These are phyloP conservation scores for Entomobrya proxima DNA, from an alignment of 2,888 invertebrate genomes.

Conservation along the genomic window DNA sequence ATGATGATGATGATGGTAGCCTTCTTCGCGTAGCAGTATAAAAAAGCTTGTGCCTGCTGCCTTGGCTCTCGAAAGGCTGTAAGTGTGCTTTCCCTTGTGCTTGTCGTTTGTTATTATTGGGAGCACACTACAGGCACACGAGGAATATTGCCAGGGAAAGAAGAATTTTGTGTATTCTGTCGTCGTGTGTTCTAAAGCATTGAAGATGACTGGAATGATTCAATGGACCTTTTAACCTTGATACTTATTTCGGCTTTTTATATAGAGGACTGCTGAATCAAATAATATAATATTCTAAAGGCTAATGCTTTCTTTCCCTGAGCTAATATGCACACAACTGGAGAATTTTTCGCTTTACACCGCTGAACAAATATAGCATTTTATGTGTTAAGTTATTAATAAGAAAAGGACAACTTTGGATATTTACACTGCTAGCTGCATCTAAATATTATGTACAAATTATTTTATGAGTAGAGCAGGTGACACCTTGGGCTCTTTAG, in stretches of 20 bases:
- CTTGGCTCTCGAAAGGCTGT: background rate
- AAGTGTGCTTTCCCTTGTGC: slow-evolving; percentile 43
- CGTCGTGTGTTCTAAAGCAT: background rate
- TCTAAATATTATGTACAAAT: background rate
- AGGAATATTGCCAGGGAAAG: slow-evolving; percentile 4
- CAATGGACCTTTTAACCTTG: slow-evolving; percentile 67
- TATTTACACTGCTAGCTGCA: background rate
- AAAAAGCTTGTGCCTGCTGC: background rate
- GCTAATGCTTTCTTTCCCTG: background rate
- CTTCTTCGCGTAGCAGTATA: background rate
- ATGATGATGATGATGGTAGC: slow-evolving; percentile 34
- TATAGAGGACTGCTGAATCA: too few relatives aligned
- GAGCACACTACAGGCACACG: slow-evolving; percentile 6
- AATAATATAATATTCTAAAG: background rate
- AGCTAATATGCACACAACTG: background rate
- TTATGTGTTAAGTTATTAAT: background rate
- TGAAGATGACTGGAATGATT: slow-evolving; percentile 43
- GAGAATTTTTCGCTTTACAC: background rate
- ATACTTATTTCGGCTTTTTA: slow-evolving; percentile 36
- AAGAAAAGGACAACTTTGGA: background rate
- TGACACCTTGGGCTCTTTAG: background rate
- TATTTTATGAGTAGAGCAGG: background rate
- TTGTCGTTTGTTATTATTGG: background rate
- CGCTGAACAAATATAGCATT: background rate
- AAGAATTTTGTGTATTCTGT: slow-evolving; percentile 6